A percentile compares a stretch with the other conserved stretches of the same genome.
Conservation (phyloP, 2,113 vertebrate species). For the Podarcis cretensis region DNA sequence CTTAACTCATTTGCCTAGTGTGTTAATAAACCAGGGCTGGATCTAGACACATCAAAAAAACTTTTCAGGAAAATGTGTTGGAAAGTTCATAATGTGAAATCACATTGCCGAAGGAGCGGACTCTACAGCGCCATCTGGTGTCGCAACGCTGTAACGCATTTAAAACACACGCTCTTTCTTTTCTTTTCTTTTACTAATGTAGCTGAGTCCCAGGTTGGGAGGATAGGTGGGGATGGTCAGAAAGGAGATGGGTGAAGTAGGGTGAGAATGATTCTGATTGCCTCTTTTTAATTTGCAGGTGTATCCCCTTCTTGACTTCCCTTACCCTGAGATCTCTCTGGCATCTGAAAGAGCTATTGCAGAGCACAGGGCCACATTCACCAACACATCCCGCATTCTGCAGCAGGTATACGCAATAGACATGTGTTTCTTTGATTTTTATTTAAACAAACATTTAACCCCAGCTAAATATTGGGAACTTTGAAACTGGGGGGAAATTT, state of each 20-base stretch:
- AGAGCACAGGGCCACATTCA: slow-evolving; percentile 64
- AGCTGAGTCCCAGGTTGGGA: not conserved
- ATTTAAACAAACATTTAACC: not conserved
- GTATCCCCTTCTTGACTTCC: slow-evolving; percentile 80
- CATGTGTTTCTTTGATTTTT: not conserved
- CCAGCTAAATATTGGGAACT: not conserved
- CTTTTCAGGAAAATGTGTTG: too few relatives aligned
- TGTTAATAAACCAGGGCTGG: not conserved
- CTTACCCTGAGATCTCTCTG: slow-evolving; percentile 75
- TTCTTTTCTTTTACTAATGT: too few relatives aligned
- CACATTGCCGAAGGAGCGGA: not conserved
- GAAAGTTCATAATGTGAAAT: not conserved
- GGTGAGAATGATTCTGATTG: not conserved
- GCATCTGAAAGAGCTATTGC: slow-evolving; percentile 64
- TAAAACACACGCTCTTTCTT: too few relatives aligned
- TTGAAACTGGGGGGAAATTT: not conserved
- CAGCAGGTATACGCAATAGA: slow-evolving; percentile 61
- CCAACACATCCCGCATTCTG: slow-evolving; percentile 58
- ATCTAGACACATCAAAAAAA: too few relatives aligned
- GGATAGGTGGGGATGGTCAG: not conserved
- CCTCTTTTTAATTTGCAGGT: slow-evolving; percentile 66
- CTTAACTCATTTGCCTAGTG: not conserved
- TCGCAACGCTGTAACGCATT: too few relatives aligned
- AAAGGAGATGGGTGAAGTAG: not conserved
- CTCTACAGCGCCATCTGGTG: not conserved